A percentile compares a stretch with the other conserved stretches of the same genome.
Conservation (phyloP, 2,888 invertebrate species). For the Sesamia inferens region DNA sequence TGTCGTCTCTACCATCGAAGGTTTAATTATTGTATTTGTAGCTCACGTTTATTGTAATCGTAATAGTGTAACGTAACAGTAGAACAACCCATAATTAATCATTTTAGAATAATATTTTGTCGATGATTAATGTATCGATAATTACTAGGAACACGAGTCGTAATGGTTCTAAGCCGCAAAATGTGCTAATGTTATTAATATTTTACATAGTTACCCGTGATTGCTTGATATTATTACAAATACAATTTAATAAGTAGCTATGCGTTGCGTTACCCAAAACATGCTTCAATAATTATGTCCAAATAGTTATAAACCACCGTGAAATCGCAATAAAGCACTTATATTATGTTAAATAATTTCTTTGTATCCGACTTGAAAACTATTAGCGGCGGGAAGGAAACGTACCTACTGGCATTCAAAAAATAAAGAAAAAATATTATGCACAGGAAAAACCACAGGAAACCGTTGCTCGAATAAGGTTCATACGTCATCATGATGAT, state of each 20-base stretch:
- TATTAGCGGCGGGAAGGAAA: slow-evolving; percentile 27
- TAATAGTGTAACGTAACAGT: slow-evolving; percentile 68
- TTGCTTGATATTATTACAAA: slow-evolving; percentile 65
- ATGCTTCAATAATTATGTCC: slow-evolving; percentile 60
- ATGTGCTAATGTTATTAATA: slow-evolving; percentile 72
- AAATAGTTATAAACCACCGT: slow-evolving; percentile 59
- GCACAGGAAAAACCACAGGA: slow-evolving; percentile 37
- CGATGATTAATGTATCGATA: slow-evolving; percentile 79
- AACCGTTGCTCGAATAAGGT: slow-evolving; percentile 25
- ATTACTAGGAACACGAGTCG: slow-evolving; percentile 74
- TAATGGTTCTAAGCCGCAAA: slow-evolving; percentile 69
- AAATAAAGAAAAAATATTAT: slow-evolving; percentile 25
- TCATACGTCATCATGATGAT: slow-evolving; percentile 31
- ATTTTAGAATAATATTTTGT: slow-evolving; percentile 77
- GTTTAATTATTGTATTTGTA: slow-evolving; percentile 67
- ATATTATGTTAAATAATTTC: slow-evolving; percentile 49
- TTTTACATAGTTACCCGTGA: slow-evolving; percentile 63
- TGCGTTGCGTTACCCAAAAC: slow-evolving; percentile 55
- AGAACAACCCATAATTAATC: slow-evolving; percentile 78
- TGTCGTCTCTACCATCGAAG: slow-evolving; percentile 47
- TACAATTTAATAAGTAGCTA: slow-evolving; percentile 61
- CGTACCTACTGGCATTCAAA: slow-evolving; percentile 5
- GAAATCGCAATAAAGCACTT: slow-evolving; percentile 54
- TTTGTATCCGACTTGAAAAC: slow-evolving; percentile 45
- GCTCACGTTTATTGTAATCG: slow-evolving; percentile 61